These are phyloP conservation scores for Pungitius pungitius DNA, from an alignment of 2,113 vertebrate genomes.

Conservation along the genomic window DNA sequence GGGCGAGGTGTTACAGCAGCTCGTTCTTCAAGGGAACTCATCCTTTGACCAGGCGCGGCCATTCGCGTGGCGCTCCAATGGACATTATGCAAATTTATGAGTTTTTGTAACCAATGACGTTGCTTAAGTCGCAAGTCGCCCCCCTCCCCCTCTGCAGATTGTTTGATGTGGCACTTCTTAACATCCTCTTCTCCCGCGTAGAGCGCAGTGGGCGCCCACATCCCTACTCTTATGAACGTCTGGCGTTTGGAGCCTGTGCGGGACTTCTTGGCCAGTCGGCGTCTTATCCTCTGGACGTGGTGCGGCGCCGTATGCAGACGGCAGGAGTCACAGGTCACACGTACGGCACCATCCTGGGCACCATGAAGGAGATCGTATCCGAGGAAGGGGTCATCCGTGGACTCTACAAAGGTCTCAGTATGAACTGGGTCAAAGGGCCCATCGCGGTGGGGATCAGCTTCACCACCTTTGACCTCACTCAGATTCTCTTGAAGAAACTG, in stretches of 20 bases:
- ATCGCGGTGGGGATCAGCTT: constrained; percentile 98
- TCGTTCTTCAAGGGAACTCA: background rate
- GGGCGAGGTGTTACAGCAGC: no score
- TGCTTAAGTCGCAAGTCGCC: background rate
- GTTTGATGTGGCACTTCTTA: background rate
- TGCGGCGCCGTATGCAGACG: constrained; percentile 96
- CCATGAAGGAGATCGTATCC: constrained; percentile 86
- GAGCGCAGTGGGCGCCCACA: constrained; percentile 86
- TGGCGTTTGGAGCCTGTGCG: constrained; percentile 92
- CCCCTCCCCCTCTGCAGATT: background rate
- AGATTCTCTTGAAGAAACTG: constrained; percentile 89
- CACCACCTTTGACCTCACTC: constrained; percentile 95
- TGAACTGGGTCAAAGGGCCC: constrained; percentile 99
- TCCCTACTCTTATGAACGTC: constrained; percentile 89
- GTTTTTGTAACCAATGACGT: background rate
- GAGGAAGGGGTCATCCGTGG: constrained; percentile 90
- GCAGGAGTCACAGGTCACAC: constrained; percentile 90
- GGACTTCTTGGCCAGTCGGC: constrained; percentile 94
- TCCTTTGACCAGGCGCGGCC: background rate
- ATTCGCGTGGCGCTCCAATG: background rate
- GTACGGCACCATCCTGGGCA: constrained; percentile 86
- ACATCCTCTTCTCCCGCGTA: constrained; percentile 52
- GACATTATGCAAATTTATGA: background rate
- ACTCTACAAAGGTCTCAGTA: constrained; percentile 97
- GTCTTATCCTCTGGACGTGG: constrained; percentile 97